Evolutionary conservation across 1,140 invertebrate species (phyloP).

Genomic region (Drosophila sp.): DNA sequence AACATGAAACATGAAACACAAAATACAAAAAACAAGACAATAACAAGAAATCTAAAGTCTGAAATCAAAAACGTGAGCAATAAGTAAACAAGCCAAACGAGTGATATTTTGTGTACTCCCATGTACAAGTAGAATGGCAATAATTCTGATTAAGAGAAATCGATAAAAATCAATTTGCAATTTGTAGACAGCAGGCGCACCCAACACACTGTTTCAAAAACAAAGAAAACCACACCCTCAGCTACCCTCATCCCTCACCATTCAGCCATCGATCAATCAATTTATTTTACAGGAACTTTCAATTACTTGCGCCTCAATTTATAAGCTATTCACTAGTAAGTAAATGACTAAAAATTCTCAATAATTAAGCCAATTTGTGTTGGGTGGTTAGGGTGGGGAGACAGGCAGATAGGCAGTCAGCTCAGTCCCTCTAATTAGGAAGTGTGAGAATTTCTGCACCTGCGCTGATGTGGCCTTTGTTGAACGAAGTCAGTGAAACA

Average conservation of each 20-base stretch:
- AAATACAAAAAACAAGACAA: background rate
- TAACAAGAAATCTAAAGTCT: conserved; percentile 38
- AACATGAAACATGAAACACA: conserved; percentile 2
- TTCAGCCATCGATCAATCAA: conserved; percentile 53
- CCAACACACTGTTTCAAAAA: conserved; percentile 25
- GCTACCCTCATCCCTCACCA: background rate
- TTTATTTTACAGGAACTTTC: conserved; percentile 57
- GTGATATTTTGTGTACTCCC: conserved; percentile 73
- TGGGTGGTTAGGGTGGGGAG: background rate
- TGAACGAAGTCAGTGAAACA: conserved; percentile 12
- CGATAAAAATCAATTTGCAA: conserved; percentile 82
- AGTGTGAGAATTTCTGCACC: conserved; percentile 71
- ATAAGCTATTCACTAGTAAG: conserved; percentile 60
- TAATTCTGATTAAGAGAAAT: conserved; percentile 78
- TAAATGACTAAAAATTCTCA: conserved; percentile 59
- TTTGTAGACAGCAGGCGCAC: conserved; percentile 71
- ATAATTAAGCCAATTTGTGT: conserved; percentile 70
- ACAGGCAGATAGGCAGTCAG: background rate
- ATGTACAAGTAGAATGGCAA: conserved; percentile 30
- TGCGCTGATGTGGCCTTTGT: conserved; percentile 75
- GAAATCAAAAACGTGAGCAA: conserved; percentile 71
- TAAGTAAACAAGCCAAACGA: conserved; percentile 62
- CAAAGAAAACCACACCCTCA: conserved; percentile 9
- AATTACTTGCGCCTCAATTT: conserved; percentile 69
- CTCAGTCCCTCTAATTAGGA: conserved; percentile 56